Evolutionary conservation across 1,140 invertebrate genomes (phyloP).

Genomic region (Trissolcus basalis): DNA sequence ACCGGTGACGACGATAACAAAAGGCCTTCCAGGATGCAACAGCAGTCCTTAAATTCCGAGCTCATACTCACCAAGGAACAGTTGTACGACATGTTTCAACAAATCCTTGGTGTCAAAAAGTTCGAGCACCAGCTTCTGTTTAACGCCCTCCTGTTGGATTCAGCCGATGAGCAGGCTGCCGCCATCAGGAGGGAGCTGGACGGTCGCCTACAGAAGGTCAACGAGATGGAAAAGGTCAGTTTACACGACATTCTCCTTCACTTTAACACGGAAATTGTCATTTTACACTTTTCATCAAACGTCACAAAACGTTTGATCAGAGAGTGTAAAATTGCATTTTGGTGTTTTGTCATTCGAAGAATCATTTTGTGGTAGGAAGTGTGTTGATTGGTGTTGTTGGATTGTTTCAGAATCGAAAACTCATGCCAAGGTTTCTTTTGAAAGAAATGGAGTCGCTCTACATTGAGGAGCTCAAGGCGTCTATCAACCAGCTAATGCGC

Average conservation of each 20-base stretch:
- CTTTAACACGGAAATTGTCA: not conserved
- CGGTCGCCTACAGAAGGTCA: slow-evolving; percentile 95
- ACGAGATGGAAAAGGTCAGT: slow-evolving; percentile 96
- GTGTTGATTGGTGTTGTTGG: no score
- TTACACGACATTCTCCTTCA: not conserved
- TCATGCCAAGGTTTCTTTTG: slow-evolving; percentile 99
- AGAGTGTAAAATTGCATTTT: no score
- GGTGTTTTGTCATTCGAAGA: no score
- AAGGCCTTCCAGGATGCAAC: slow-evolving; percentile 88
- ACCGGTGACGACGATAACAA: slow-evolving; percentile 91
- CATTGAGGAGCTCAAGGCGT: slow-evolving; percentile 97
- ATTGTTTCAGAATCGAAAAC: slow-evolving; percentile 88
- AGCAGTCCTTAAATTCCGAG: slow-evolving; percentile 93
- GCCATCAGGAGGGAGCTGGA: slow-evolving; percentile 98
- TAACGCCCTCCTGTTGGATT: slow-evolving; percentile 98
- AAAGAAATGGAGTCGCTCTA: slow-evolving; percentile 99
- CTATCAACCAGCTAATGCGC: slow-evolving; percentile 98
- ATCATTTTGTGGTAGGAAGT: no score
- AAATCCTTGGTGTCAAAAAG: slow-evolving; percentile 98
- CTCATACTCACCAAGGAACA: slow-evolving; percentile 96
- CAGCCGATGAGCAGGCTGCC: slow-evolving; percentile 99
- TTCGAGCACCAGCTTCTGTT: slow-evolving; percentile 99
- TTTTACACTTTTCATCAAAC: no score
- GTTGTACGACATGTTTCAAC: slow-evolving; percentile 99
- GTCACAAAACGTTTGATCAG: no score